Conservation (phyloP, 2,113 vertebrate species). For the Platycercus adscitus region DNA sequence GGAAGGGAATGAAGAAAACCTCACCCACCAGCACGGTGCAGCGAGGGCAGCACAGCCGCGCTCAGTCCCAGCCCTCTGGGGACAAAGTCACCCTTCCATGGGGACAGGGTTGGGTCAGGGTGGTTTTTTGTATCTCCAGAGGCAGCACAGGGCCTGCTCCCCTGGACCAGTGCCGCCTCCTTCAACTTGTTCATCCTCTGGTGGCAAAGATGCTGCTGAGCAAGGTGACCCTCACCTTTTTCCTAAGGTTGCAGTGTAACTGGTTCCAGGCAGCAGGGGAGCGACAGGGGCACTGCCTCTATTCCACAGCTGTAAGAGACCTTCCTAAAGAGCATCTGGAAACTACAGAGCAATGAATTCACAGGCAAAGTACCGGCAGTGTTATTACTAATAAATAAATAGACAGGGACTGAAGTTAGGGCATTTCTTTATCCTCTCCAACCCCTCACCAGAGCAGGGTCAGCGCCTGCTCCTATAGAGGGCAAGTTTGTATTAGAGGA, state of each 20-base stretch:
- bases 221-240: neutral
- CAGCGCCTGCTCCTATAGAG: neutral
- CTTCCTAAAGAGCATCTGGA: neutral
- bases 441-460: neutral
- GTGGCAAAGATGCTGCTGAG: neutral
- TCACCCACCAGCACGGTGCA: neutral
- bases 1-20: neutral
- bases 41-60: no score
- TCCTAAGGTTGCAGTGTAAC: neutral
- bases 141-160: neutral
- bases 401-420: neutral
- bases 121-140: neutral
- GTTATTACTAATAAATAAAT: no score
- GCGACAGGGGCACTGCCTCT: neutral
- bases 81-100: neutral
- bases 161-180: neutral
- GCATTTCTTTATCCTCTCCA: neutral
- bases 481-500: neutral
- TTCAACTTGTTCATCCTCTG: neutral
- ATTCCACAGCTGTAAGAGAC: fast-evolving
- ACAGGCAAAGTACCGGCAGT: fast-evolving
- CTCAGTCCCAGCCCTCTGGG: neutral
- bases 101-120: neutral
- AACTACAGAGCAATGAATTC: neutral
- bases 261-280: neutral